These are phyloP conservation scores for Epistrophe eligans DNA, from an alignment of 2,888 invertebrate species.

Conservation along the genomic window DNA sequence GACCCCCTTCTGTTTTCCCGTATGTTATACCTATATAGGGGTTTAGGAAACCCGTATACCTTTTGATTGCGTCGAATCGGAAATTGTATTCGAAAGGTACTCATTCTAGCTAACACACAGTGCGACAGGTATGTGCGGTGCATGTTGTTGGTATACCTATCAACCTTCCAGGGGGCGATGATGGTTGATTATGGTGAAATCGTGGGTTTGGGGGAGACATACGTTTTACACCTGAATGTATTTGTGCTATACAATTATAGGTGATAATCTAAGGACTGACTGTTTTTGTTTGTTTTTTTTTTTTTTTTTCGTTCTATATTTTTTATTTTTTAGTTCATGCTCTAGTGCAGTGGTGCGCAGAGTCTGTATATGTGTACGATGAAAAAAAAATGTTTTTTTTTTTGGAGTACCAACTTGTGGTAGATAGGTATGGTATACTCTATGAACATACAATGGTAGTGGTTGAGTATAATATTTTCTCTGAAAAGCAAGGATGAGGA, in stretches of 20 bases:
- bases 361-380: constrained; percentile 29
- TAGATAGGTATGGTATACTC: neutral
- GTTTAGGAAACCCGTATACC: constrained; percentile 49
- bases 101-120: constrained; percentile 3
- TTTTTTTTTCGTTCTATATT: constrained; percentile 10
- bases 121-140: constrained; percentile 62
- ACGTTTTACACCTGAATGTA: constrained; percentile 73
- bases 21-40: constrained; percentile 26
- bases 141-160: constrained; percentile 35
- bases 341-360: constrained; percentile 67
- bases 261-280: constrained; percentile 69
- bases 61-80: constrained; percentile 68
- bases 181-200: neutral
- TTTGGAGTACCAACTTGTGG: constrained; percentile 38
- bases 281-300: constrained; percentile 39
- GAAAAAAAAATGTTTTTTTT: constrained; percentile 1
- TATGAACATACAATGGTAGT: constrained; percentile 11
- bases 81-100: constrained; percentile 44
- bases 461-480: constrained; percentile 24
- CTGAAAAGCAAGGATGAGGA: constrained; percentile 2
- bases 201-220: constrained; percentile 34
- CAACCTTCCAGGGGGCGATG: constrained; percentile 12
- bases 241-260: constrained; percentile 72
- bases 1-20: neutral
- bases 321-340: constrained; percentile 2